Evolutionary conservation across 2,797 vertebrate species (phyloP).

Genomic region (Rhabdophis nuchalis): DNA sequence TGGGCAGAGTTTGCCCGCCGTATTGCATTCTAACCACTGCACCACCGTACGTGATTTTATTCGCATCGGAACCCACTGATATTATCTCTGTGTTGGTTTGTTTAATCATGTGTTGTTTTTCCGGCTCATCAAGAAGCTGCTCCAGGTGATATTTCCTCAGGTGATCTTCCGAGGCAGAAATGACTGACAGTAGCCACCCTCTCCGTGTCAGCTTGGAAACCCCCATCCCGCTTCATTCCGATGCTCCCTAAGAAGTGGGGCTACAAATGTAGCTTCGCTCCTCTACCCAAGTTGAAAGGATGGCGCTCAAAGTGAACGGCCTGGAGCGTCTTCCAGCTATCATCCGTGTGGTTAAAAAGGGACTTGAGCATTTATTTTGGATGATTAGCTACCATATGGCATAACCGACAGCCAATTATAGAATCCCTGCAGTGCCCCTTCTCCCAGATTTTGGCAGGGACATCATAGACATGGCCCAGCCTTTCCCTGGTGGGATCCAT

Average conservation of each 20-base stretch:
- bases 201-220: background rate
- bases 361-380: constrained; percentile 3
- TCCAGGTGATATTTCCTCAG: background rate
- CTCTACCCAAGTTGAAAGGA: constrained; percentile 31
- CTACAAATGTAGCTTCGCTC: background rate
- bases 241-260: background rate
- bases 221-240: background rate
- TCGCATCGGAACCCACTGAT: too few relatives aligned
- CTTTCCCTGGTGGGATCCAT: constrained; percentile 18
- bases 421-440: constrained; percentile 29
- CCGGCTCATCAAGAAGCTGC: constrained; percentile 4
- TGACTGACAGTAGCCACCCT: background rate
- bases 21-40: too few relatives aligned
- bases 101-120: background rate
- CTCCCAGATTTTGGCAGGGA: constrained; percentile 28
- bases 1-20: too few relatives aligned
- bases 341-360: constrained; percentile 45
- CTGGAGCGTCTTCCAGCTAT: constrained; percentile 14
- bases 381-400: constrained; percentile 9
- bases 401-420: constrained; percentile 47
- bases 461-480: constrained; percentile 23
- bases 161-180: constrained; percentile 25
- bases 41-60: too few relatives aligned
- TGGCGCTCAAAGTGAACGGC: constrained; percentile 1
- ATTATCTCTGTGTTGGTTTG: constrained; percentile 8